Conservation (phyloP, 1,140 invertebrate species). For the Apis mellifera region DNA sequence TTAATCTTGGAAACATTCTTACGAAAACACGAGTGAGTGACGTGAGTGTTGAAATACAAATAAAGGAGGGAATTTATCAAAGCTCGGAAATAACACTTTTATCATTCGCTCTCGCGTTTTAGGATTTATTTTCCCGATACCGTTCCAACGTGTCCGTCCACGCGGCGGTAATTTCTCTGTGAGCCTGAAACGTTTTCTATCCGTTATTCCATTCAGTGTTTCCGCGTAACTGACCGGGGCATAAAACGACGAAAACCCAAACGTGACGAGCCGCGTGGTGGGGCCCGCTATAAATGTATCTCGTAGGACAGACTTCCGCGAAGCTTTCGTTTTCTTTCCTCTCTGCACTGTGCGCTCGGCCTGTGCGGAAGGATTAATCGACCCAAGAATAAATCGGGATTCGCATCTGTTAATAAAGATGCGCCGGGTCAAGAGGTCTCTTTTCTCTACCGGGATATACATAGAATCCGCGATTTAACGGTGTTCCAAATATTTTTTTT, state of each 20-base stretch:
- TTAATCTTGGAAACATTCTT: background rate
- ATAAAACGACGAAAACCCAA: slow-evolving; percentile 35
- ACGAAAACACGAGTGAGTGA: no score
- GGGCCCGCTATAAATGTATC: slow-evolving; percentile 43
- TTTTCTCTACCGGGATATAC: slow-evolving; percentile 1
- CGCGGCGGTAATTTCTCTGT: background rate
- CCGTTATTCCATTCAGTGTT: slow-evolving; percentile 44
- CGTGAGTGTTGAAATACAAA: no score
- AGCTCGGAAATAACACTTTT: background rate
- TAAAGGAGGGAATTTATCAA: no score
- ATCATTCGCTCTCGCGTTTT: background rate
- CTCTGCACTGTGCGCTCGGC: background rate
- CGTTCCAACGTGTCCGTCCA: background rate
- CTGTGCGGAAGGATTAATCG: slow-evolving; percentile 49
- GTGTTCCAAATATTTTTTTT: background rate
- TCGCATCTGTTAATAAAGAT: slow-evolving; percentile 41
- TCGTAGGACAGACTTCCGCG: slow-evolving; percentile 38
- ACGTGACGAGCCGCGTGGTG: slow-evolving; percentile 10
- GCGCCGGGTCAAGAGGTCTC: slow-evolving; percentile 34
- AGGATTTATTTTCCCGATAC: slow-evolving; percentile 4
- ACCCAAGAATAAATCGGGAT: slow-evolving; percentile 46
- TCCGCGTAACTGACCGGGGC: slow-evolving; percentile 38
- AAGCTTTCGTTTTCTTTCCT: slow-evolving; percentile 46
- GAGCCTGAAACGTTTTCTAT: slow-evolving; percentile 21
- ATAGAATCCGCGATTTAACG: slow-evolving; percentile 21